Percentiles rank a stretch among this genome's conserved stretches.
These are phyloP conservation scores for Dendroctonus valens DNA, from an alignment of 1,140 invertebrate genomes.

Conservation along the genomic window DNA sequence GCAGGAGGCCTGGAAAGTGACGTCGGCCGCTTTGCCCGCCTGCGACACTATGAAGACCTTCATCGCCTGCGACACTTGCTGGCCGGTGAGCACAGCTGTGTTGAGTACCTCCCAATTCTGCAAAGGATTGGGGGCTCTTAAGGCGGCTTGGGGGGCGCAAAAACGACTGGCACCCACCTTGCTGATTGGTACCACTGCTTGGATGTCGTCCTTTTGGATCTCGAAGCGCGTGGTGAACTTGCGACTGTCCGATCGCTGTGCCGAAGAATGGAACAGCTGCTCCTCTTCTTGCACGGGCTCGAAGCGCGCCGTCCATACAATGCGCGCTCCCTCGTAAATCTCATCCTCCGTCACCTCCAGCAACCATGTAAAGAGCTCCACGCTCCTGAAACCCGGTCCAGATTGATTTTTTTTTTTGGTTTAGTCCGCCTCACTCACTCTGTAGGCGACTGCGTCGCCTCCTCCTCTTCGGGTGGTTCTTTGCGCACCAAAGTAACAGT, in stretches of 20 bases:
- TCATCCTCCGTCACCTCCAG: slow-evolving; percentile 85
- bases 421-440: slow-evolving; percentile 43
- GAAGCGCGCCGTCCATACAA: slow-evolving; percentile 78
- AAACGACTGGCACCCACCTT: slow-evolving; percentile 64
- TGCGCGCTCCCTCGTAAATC: slow-evolving; percentile 73
- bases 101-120: slow-evolving; percentile 96
- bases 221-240: slow-evolving; percentile 81
- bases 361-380: slow-evolving; percentile 88
- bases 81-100: slow-evolving; percentile 90
- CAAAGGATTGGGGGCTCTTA: slow-evolving; percentile 43
- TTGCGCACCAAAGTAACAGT: slow-evolving; percentile 80
- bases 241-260: slow-evolving; percentile 50
- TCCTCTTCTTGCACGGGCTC: slow-evolving; percentile 54
- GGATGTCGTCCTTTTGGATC: slow-evolving; percentile 92
- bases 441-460: slow-evolving; percentile 33
- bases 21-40: slow-evolving; percentile 89
- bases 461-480: slow-evolving; percentile 51
- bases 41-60: slow-evolving; percentile 94
- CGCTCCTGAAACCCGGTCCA: slow-evolving; percentile 54
- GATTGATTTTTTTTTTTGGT: not conserved
- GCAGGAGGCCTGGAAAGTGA: slow-evolving; percentile 93
- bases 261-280: slow-evolving; percentile 2
- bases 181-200: slow-evolving; percentile 90
- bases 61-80: slow-evolving; percentile 91
- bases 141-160: no score